phyloP scores from a whole-genome alignment of 2,797 vertebrate species.

The Myotis daubentonii region DNA sequence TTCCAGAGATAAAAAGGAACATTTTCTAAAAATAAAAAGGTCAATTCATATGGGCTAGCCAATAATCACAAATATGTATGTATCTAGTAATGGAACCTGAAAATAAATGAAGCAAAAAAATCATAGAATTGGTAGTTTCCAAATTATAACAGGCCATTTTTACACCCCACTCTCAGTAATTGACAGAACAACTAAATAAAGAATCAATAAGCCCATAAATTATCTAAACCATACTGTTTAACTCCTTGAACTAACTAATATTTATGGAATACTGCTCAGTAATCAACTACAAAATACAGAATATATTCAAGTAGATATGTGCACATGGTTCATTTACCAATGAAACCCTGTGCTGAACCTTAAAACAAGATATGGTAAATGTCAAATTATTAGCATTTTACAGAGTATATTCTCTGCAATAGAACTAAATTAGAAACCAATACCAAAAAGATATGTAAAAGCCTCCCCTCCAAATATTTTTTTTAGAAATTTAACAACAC shows the following conservation, averaged over 20 bases:
- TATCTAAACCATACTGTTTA: neutral
- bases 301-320: neutral
- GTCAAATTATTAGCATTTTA: neutral
- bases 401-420: neutral
- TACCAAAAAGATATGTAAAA: neutral
- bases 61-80: neutral
- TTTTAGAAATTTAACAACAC: neutral
- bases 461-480: rapidly evolving
- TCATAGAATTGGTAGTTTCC: no score
- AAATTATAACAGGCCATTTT: neutral
- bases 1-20: neutral
- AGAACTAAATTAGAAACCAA: neutral
- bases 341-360: neutral
- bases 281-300: neutral
- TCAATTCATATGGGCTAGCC: neutral
- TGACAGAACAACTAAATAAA: neutral
- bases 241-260: neutral
- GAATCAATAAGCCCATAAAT: neutral
- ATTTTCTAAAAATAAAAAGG: neutral
- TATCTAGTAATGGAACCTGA: neutral
- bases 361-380: neutral
- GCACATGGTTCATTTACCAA: neutral
- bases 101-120: neutral
- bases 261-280: neutral
- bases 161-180: neutral